phyloP scores from a whole-genome alignment of 2,113 vertebrate species.

The Mustela nigripes region DNA sequence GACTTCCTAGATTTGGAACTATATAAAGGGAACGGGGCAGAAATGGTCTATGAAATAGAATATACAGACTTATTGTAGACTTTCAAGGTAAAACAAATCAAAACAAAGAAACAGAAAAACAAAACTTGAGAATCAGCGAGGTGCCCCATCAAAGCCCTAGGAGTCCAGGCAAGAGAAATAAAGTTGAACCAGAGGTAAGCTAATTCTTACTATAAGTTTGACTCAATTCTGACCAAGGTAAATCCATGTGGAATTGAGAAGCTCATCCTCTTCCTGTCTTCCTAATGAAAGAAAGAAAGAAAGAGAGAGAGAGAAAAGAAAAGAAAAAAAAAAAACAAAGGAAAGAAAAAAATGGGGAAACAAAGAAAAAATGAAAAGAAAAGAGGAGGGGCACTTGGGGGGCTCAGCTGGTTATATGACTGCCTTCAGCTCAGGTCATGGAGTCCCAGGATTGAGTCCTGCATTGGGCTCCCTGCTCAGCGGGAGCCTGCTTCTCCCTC shows the following conservation, averaged over 20 bases:
- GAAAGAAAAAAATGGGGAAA: too few relatives aligned
- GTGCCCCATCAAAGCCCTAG: background rate
- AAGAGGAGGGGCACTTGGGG: too few relatives aligned
- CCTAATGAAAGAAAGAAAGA: background rate
- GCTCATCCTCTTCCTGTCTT: background rate
- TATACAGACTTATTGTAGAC: background rate
- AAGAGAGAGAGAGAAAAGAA: rapidly evolving
- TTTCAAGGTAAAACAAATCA: background rate
- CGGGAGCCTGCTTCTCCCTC: too few relatives aligned
- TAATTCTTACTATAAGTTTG: background rate
- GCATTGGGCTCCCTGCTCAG: too few relatives aligned
- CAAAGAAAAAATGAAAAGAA: too few relatives aligned
- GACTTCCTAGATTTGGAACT: background rate
- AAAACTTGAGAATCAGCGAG: background rate
- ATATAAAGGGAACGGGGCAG: background rate
- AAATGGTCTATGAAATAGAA: background rate
- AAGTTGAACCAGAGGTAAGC: background rate
- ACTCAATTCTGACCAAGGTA: background rate
- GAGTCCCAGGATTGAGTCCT: too few relatives aligned
- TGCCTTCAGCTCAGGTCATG: too few relatives aligned
- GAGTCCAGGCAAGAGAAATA: background rate
- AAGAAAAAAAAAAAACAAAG: background rate
- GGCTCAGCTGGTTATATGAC: too few relatives aligned
- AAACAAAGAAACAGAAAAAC: background rate
- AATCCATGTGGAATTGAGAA: background rate